A percentile compares a stretch with the other conserved stretches of the same genome.
These are phyloP conservation scores for Meteorus colon DNA, from an alignment of 2,888 invertebrate species.

Conservation along the genomic window DNA sequence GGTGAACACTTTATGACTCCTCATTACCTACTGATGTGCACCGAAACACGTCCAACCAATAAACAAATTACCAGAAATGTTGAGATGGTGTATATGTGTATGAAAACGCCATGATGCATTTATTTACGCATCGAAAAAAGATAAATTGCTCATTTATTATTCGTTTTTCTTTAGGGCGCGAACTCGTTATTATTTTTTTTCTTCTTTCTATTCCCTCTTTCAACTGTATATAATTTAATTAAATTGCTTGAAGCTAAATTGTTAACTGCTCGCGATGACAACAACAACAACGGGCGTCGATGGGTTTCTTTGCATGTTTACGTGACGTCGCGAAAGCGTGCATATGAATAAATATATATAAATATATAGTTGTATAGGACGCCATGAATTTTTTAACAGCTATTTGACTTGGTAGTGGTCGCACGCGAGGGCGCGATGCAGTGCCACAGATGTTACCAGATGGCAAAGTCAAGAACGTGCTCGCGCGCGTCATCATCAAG, in stretches of 20 bases:
- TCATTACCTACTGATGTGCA: constrained; percentile 46
- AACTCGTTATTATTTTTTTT: constrained; percentile 24
- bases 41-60: constrained; percentile 55
- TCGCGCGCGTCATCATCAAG: constrained; percentile 1
- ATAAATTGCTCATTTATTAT: constrained; percentile 48
- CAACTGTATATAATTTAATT: constrained; percentile 42
- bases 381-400: constrained; percentile 12
- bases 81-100: neutral
- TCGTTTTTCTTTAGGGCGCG: constrained; percentile 31
- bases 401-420: neutral
- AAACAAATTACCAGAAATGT: constrained; percentile 61
- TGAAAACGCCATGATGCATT: constrained; percentile 15
- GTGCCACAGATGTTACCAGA: constrained; percentile 14
- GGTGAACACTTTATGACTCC: constrained; percentile 42
- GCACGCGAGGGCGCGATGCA: constrained; percentile 4
- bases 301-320: constrained; percentile 25
- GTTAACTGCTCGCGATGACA: constrained; percentile 39
- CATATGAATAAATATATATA: neutral
- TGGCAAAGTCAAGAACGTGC: constrained; percentile 2
- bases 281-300: constrained; percentile 22
- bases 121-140: constrained; percentile 52
- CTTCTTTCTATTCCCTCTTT: constrained; percentile 40
- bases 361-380: neutral
- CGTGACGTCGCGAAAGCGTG: constrained; percentile 15
- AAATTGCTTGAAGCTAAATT: constrained; percentile 38